Conservation (phyloP, 2,888 invertebrate genomes). For the Alitta virens region DNA sequence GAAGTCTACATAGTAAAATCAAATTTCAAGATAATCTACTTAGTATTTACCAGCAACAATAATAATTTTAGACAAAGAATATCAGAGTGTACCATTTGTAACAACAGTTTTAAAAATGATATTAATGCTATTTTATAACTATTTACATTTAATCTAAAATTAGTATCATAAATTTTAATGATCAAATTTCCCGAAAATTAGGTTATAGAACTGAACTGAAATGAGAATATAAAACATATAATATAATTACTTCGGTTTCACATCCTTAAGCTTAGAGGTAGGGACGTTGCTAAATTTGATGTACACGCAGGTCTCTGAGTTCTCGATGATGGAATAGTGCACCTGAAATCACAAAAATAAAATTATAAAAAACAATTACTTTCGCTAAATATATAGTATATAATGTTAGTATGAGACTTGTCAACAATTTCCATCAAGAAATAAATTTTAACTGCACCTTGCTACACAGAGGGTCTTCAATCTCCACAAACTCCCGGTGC, state of each 20-base stretch:
- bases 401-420: background rate
- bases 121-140: too few species aligned
- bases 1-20: too few species aligned
- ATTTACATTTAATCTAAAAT: too few species aligned
- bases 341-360: constrained; percentile 61
- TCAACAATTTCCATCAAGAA: too few species aligned
- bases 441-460: constrained; percentile 65
- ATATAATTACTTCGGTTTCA: constrained; percentile 64
- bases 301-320: constrained; percentile 70
- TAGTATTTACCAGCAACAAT: too few species aligned
- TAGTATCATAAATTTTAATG: too few species aligned
- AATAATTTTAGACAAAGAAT: too few species aligned
- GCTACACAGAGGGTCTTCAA: constrained; percentile 77
- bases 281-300: constrained; percentile 77
- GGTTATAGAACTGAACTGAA: too few species aligned
- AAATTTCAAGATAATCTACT: constrained; percentile 12
- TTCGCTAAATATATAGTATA: background rate
- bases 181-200: too few species aligned
- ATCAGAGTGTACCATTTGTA: too few species aligned
- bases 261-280: constrained; percentile 65
- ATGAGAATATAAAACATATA: too few species aligned
- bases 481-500: constrained; percentile 79
- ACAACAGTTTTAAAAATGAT: too few species aligned
- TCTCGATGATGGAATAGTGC: constrained; percentile 70
- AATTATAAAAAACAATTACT: background rate